Percentiles rank a stretch among this genome's conserved stretches.
Evolutionary conservation across 1,140 invertebrate species (phyloP).

Genomic region (Drosophila rhopaloa): DNA sequence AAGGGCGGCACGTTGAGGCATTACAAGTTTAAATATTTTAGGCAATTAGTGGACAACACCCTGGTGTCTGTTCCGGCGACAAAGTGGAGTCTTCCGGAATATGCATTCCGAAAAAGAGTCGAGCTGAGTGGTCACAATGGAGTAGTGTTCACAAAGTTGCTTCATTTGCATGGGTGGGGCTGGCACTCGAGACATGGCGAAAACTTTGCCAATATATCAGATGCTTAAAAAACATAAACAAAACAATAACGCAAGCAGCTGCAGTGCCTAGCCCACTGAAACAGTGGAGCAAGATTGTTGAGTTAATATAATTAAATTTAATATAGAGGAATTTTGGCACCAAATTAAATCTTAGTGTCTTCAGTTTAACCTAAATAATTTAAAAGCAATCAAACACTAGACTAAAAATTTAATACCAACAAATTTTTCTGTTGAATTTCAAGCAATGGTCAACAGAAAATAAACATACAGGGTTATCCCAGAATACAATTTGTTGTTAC

Average conservation of each 20-base stretch:
- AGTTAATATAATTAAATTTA: too few relatives aligned
- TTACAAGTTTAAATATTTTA: constrained; percentile 80
- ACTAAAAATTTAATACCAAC: too few relatives aligned
- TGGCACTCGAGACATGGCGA: constrained; percentile 41
- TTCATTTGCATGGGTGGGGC: constrained; percentile 55
- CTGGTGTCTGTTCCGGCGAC: constrained; percentile 8
- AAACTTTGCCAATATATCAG: constrained; percentile 80
- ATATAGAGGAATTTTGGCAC: too few relatives aligned
- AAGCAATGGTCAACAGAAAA: too few relatives aligned
- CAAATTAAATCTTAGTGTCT: too few relatives aligned
- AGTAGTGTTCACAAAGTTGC: constrained; percentile 52
- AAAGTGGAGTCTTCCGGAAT: constrained; percentile 4
- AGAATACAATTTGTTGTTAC: too few relatives aligned
- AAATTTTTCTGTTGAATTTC: too few relatives aligned
- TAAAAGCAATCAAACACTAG: too few relatives aligned
- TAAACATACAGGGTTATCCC: too few relatives aligned
- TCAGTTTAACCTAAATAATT: too few relatives aligned
- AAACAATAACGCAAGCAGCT: constrained; percentile 52
- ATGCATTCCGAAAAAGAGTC: not conserved
- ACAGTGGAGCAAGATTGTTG: constrained; percentile 4
- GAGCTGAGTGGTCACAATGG: constrained; percentile 34
- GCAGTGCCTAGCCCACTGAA: constrained; percentile 5
- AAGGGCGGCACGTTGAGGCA: constrained; percentile 38
- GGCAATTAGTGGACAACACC: constrained; percentile 69
- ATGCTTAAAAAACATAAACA: constrained; percentile 75